Evolutionary conservation across 2,113 vertebrate genomes (phyloP).

Genomic region (Tamias sibiricus): DNA sequence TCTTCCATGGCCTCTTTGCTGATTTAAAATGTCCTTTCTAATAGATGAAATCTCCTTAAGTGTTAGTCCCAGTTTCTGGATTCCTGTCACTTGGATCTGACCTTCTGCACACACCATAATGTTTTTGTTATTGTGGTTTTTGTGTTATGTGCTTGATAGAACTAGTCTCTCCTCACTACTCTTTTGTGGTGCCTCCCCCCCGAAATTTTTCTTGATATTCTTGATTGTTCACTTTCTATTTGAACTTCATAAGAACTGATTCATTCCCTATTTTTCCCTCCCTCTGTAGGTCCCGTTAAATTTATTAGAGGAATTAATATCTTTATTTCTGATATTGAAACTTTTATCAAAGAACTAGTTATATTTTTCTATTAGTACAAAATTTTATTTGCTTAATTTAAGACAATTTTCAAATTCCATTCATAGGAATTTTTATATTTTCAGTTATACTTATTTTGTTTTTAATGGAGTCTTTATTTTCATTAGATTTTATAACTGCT

Average conservation of each 20-base stretch:
- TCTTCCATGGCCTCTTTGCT: conserved; percentile 96
- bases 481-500: background rate
- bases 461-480: background rate
- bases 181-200: background rate
- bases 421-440: background rate
- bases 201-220: background rate
- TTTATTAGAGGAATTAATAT: background rate
- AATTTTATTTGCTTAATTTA: background rate
- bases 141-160: background rate
- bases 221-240: background rate
- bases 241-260: background rate
- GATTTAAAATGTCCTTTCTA: background rate
- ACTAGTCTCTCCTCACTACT: background rate
- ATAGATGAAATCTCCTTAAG: background rate
- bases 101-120: background rate
- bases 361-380: background rate
- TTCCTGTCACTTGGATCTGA: background rate
- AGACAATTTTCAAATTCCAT: background rate
- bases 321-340: background rate
- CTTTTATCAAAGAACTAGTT: background rate
- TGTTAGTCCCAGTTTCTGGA: background rate
- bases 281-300: background rate
- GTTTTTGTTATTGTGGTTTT: background rate
- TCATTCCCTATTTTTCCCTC: background rate
- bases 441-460: background rate